Conservation (phyloP, 2,888 invertebrate species). For the Diogma glabrata region DNA sequence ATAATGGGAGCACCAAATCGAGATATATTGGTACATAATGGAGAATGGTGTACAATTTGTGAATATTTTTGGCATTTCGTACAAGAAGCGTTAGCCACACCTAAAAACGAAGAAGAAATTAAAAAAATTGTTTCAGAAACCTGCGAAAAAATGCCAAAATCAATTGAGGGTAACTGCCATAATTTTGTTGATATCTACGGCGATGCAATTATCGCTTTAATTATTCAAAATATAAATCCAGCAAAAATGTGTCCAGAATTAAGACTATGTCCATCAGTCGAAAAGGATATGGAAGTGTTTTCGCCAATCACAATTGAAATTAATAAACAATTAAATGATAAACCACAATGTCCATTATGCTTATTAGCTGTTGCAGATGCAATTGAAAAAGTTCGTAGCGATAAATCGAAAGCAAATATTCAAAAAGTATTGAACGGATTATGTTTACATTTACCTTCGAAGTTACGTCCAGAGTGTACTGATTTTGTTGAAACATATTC, state of each 20-base stretch:
- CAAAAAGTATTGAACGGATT: slow-evolving; percentile 54
- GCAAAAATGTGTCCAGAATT: slow-evolving; percentile 50
- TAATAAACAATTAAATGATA: slow-evolving; percentile 35
- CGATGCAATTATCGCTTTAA: slow-evolving; percentile 61
- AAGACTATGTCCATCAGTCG: slow-evolving; percentile 50
- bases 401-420: slow-evolving; percentile 63
- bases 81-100: slow-evolving; percentile 58
- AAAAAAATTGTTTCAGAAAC: slow-evolving; percentile 53
- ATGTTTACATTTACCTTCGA: slow-evolving; percentile 54
- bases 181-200: slow-evolving; percentile 70
- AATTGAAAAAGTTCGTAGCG: slow-evolving; percentile 57
- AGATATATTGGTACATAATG: slow-evolving; percentile 33
- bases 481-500: slow-evolving; percentile 68
- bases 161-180: slow-evolving; percentile 52
- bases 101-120: slow-evolving; percentile 55
- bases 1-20: slow-evolving; percentile 35
- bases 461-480: slow-evolving; percentile 53
- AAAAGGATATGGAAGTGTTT: slow-evolving; percentile 44
- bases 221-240: slow-evolving; percentile 49
- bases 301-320: slow-evolving; percentile 27
- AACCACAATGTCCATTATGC: slow-evolving; percentile 70
- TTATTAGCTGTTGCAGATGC: slow-evolving; percentile 68
- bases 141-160: slow-evolving; percentile 53
- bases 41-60: slow-evolving; percentile 58
- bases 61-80: slow-evolving; percentile 71